Evolutionary conservation across 2,113 vertebrate genomes (phyloP).

Genomic region (Columbina picui): DNA sequence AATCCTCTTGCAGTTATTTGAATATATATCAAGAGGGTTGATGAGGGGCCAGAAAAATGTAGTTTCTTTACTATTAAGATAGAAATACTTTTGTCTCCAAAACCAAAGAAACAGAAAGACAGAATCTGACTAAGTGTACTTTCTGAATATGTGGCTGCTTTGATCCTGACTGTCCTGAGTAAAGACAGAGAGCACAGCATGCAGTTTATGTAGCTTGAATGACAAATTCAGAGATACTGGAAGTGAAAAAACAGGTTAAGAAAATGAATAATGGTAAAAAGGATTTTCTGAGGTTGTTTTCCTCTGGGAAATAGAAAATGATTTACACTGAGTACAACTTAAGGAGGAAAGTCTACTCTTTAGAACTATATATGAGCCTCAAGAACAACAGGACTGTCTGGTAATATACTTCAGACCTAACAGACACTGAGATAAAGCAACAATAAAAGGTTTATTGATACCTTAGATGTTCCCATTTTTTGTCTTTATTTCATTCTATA

Average conservation of each 20-base stretch:
- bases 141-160: background rate
- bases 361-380: background rate
- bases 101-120: background rate
- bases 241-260: background rate
- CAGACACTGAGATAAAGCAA: background rate
- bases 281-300: background rate
- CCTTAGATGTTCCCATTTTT: background rate
- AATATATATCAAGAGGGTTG: background rate
- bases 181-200: background rate
- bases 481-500: background rate
- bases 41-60: background rate
- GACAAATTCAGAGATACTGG: background rate
- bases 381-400: background rate
- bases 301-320: background rate
- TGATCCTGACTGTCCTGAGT: background rate
- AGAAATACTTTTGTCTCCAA: background rate
- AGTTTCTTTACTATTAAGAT: background rate
- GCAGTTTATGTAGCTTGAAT: background rate
- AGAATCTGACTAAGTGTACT: background rate
- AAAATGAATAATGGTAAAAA: background rate
- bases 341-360: background rate
- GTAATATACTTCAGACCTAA: background rate
- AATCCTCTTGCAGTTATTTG: background rate
- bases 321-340: background rate
- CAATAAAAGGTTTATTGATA: background rate